Evolutionary conservation across 2,113 vertebrate genomes (phyloP).

Genomic region (Lampris megalopsis): DNA sequence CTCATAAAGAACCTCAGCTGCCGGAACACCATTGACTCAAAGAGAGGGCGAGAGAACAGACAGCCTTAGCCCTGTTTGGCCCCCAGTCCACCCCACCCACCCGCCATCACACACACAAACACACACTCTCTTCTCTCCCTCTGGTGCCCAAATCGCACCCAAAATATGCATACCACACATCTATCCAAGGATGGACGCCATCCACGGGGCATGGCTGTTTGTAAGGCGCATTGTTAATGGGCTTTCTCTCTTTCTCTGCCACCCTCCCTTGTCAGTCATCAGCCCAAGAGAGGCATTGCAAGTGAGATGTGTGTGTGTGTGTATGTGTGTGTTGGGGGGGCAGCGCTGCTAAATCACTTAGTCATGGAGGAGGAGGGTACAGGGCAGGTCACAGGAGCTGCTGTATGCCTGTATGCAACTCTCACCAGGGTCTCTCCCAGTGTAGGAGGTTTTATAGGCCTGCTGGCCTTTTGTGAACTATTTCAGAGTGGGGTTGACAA

Average conservation of each 20-base stretch:
- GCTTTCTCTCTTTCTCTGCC: conserved; percentile 59
- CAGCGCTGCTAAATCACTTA: conserved; percentile 77
- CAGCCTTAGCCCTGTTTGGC: conserved; percentile 48
- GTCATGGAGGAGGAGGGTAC: conserved; percentile 70
- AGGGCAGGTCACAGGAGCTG: conserved; percentile 48
- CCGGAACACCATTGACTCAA: conserved; percentile 79
- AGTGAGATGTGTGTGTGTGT: conserved; percentile 41
- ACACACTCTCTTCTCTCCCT: conserved; percentile 49
- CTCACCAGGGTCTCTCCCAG: conserved; percentile 56
- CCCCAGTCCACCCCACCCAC: background rate
- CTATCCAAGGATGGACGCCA: conserved; percentile 56
- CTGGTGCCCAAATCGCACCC: conserved; percentile 64
- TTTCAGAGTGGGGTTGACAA: conserved; percentile 70
- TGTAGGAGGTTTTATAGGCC: conserved; percentile 66
- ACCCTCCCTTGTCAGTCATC: conserved; percentile 58
- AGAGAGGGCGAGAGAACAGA: conserved; percentile 68
- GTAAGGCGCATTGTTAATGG: conserved; percentile 67
- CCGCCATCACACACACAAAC: conserved; percentile 5
- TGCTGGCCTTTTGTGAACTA: conserved; percentile 67
- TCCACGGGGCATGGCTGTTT: conserved; percentile 50
- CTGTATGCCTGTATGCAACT: conserved; percentile 54
- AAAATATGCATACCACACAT: conserved; percentile 72
- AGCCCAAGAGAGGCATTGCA: conserved; percentile 66
- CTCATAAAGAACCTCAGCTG: conserved; percentile 81
- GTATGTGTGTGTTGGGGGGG: conserved; percentile 23